A percentile compares a stretch with the other conserved stretches of the same genome.
Conservation (phyloP, 1,140 invertebrate species). For the Branchinecta lindahli region DNA sequence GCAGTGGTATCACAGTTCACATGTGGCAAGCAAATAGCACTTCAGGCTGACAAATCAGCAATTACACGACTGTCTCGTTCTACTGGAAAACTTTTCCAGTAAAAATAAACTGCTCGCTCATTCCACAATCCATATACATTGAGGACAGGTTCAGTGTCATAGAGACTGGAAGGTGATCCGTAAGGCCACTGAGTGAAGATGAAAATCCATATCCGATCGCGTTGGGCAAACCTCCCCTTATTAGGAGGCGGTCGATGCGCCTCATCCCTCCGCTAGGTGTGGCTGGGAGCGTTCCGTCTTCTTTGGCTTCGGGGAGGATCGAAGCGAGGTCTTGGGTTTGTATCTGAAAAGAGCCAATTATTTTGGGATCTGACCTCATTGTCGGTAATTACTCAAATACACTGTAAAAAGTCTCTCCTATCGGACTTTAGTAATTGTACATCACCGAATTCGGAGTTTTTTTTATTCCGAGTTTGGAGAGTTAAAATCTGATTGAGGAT, state of each 20-base stretch:
- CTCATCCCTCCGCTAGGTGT: constrained; percentile 22
- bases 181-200: constrained; percentile 20
- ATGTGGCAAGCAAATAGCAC: no score
- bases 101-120: neutral
- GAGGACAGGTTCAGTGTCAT: constrained; percentile 16
- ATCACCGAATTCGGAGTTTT: no score
- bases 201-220: constrained; percentile 22
- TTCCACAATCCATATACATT: neutral
- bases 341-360: constrained; percentile 14
- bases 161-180: constrained; percentile 23
- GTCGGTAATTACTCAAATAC: no score
- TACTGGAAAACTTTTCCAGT: no score
- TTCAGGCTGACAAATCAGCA: no score
- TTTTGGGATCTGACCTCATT: no score
- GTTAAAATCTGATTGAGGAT: no score
- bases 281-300: constrained; percentile 17
- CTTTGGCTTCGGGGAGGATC: constrained; percentile 15
- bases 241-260: constrained; percentile 23
- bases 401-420: no score
- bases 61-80: no score
- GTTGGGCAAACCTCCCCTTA: constrained; percentile 16
- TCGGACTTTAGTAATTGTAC: no score
- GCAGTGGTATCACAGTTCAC: no score
- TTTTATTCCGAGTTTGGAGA: no score
- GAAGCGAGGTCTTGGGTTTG: constrained; percentile 17